Conservation (phyloP, 2,797 vertebrate genomes). For the Clamator glandarius region DNA sequence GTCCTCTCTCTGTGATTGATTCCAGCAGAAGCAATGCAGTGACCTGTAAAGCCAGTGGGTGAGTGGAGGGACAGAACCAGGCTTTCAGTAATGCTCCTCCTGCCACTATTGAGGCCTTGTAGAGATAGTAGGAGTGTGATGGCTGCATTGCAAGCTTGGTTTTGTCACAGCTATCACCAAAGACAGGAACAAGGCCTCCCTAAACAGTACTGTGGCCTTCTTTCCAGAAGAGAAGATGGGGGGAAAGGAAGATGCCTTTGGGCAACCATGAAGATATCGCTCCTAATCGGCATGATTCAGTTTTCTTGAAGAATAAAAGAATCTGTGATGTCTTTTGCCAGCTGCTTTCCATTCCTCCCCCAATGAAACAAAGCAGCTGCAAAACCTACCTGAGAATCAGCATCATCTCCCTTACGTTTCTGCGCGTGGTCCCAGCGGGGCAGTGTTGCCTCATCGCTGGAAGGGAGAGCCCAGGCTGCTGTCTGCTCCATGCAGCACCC, state of each 20-base stretch:
- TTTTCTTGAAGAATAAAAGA: neutral
- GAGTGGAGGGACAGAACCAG: neutral
- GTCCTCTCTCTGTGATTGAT: neutral
- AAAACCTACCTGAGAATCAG: neutral
- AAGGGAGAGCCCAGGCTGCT: neutral
- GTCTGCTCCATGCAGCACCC: neutral
- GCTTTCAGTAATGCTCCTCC: neutral
- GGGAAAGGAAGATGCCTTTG: neutral
- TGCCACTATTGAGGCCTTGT: neutral
- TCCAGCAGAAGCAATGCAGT: neutral
- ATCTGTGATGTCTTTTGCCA: neutral
- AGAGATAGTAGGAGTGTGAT: neutral
- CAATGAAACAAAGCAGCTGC: neutral
- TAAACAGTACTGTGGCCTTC: neutral
- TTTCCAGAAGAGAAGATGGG: neutral
- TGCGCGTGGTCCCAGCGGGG: conserved; percentile 14
- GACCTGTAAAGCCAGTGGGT: neutral
- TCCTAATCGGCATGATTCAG: neutral
- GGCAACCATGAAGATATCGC: neutral
- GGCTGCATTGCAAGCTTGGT: neutral
- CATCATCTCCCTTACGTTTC: neutral
- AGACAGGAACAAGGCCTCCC: neutral
- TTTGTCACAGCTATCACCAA: neutral
- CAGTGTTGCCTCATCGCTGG: conserved; percentile 46
- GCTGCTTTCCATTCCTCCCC: neutral